Evolutionary conservation across 1,140 invertebrate genomes (phyloP).

Genomic region (Dolichoris vasculosae): DNA sequence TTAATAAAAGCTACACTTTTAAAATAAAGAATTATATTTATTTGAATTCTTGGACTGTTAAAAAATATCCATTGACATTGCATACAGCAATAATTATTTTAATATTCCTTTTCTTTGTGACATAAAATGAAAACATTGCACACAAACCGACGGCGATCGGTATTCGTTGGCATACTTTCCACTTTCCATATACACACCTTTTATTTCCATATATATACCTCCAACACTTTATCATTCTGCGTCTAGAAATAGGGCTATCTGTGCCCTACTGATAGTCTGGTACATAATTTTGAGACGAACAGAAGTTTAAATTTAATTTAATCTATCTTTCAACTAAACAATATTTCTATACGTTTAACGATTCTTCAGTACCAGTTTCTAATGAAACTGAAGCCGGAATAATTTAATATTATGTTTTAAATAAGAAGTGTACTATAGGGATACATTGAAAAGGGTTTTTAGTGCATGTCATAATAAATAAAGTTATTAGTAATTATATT

Average conservation of each 20-base stretch:
- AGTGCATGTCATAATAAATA: too few relatives aligned
- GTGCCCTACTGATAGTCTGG: neutral
- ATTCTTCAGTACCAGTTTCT: neutral
- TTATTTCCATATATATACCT: neutral
- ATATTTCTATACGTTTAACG: neutral
- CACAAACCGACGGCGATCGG: neutral
- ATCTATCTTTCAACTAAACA: neutral
- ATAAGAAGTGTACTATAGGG: too few relatives aligned
- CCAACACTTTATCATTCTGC: neutral
- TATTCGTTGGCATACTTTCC: neutral
- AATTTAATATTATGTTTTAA: too few relatives aligned
- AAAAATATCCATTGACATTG: too few relatives aligned
- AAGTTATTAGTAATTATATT: too few relatives aligned
- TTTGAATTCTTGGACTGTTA: too few relatives aligned
- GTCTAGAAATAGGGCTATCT: neutral
- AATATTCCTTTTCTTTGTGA: neutral
- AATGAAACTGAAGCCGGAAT: too few relatives aligned
- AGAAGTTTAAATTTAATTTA: neutral
- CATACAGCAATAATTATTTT: neutral
- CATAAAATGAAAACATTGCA: neutral
- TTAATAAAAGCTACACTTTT: too few relatives aligned
- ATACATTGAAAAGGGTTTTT: too few relatives aligned
- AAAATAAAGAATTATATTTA: too few relatives aligned
- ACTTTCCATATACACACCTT: neutral
- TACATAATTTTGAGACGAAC: neutral